Percentiles rank a stretch among this genome's conserved stretches.
Conservation (phyloP, 2,113 vertebrate species). For the Ctenodactylus gundi region DNA sequence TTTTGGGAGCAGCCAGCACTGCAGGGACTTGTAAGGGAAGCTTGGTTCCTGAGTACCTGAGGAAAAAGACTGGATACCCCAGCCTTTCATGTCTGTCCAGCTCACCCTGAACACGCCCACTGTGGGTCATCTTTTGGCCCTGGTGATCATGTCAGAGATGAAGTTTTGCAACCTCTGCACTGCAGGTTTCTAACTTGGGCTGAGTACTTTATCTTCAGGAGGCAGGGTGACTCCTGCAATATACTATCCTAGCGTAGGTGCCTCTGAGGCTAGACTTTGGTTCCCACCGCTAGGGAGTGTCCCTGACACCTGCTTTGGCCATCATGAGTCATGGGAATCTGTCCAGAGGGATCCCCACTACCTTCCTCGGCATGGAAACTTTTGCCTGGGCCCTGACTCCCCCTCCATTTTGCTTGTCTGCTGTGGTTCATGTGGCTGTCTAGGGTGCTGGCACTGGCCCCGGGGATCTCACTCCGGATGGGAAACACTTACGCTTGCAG, state of each 20-base stretch:
- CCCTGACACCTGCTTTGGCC: neutral
- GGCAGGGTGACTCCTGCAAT: too few species aligned
- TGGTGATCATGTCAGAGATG: too few species aligned
- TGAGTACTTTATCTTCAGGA: too few species aligned
- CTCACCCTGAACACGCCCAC: too few species aligned
- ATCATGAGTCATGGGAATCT: rapidly evolving
- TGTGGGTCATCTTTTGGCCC: too few species aligned
- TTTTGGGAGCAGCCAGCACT: neutral
- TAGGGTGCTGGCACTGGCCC: neutral
- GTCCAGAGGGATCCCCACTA: neutral
- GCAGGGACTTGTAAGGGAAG: too few species aligned
- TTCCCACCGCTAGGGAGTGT: neutral
- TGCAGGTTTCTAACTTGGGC: too few species aligned
- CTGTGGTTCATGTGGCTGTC: neutral
- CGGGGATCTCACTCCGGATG: slow-evolving; percentile 64
- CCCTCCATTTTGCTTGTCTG: neutral
- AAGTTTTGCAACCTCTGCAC: too few species aligned
- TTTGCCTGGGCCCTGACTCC: neutral
- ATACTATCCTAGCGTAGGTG: too few species aligned
- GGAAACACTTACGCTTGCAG: slow-evolving; percentile 46
- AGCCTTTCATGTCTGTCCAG: neutral
- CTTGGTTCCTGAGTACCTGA: neutral
- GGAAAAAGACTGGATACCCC: neutral
- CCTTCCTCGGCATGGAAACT: rapidly evolving
- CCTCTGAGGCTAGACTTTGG: too few species aligned